These are phyloP conservation scores for Machaerirhynchus nigripectus DNA, from an alignment of 2,113 vertebrate genomes.

Conservation along the genomic window DNA sequence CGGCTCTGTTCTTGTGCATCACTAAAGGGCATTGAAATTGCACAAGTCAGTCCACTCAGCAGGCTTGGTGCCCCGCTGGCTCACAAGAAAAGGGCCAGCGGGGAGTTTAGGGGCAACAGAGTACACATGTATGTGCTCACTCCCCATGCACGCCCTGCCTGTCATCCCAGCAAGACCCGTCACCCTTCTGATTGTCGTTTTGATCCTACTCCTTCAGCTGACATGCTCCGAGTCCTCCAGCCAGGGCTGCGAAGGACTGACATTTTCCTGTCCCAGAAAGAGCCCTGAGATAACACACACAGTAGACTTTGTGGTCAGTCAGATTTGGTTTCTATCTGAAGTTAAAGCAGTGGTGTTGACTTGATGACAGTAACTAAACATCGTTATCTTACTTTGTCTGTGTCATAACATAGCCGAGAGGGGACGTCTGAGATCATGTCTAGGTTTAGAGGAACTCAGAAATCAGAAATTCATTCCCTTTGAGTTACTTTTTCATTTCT, in stretches of 20 bases:
- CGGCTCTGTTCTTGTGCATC: slow-evolving; percentile 37
- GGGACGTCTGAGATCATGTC: neutral
- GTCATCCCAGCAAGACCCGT: slow-evolving; percentile 48
- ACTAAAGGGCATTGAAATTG: slow-evolving; percentile 61
- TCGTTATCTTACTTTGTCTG: neutral
- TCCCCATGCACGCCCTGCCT: slow-evolving; percentile 39
- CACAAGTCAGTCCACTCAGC: slow-evolving; percentile 42
- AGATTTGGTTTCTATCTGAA: neutral
- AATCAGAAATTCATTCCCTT: neutral
- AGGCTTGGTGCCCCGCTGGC: neutral
- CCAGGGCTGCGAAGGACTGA: neutral
- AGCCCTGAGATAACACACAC: neutral
- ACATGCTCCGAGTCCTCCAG: neutral
- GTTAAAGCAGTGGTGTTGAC: neutral
- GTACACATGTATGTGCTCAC: slow-evolving; percentile 53
- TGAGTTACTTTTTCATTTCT: neutral
- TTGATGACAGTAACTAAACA: neutral
- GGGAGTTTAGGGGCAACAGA: slow-evolving; percentile 49
- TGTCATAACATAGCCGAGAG: neutral
- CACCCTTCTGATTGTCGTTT: slow-evolving; percentile 45
- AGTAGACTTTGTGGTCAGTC: neutral
- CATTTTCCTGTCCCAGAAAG: neutral
- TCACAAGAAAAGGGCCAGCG: slow-evolving; percentile 49
- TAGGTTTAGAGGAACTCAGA: neutral
- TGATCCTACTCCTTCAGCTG: slow-evolving; percentile 41